These are phyloP conservation scores for zebrafish (Danio rerio) DNA, from an alignment of 2,113 vertebrate species.

Conservation along the genomic window GRCz12tu NC_133178.1:29204001-29204500, in stretches of 20 bases:
- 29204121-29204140: conserved; percentile 21
- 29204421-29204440: too few species aligned
- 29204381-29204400: too few species aligned
- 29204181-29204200: background rate
- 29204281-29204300: too few species aligned
- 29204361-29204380: too few species aligned
- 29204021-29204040: conserved; percentile 23
- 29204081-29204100: conserved; percentile 10
- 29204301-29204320: too few species aligned
- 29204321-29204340: background rate
- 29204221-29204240: conserved; percentile 3
- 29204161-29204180: background rate
- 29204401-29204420: too few species aligned
- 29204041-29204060: background rate
- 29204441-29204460: too few species aligned
- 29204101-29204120: conserved; percentile 8
- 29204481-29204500: too few species aligned
- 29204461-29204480: too few species aligned
- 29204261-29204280: background rate
- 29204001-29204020: background rate
- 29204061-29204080: background rate
- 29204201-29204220: background rate
- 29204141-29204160: conserved; percentile 9
- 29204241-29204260: background rate
- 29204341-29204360: background rate